Conservation (phyloP, 2,888 invertebrate genomes). For the Parelbella ahira region DNA sequence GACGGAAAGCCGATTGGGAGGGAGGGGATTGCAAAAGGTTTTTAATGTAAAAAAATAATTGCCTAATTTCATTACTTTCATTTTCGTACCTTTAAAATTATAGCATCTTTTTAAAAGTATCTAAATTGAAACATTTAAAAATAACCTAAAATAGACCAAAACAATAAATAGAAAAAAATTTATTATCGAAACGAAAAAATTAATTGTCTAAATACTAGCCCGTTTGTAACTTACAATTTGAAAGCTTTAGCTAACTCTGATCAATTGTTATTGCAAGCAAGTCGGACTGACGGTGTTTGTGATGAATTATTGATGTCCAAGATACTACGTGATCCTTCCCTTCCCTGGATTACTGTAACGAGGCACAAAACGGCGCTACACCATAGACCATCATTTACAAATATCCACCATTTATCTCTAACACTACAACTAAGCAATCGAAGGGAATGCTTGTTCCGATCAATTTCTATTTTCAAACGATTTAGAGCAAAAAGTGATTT, state of each 20-base stretch:
- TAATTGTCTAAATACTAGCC: too few relatives aligned
- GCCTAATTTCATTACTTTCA: too few relatives aligned
- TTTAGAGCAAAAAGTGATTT: conserved; percentile 20
- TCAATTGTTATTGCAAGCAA: conserved; percentile 68
- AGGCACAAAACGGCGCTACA: conserved; percentile 17
- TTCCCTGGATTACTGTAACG: conserved; percentile 34
- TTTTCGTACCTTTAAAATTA: too few relatives aligned
- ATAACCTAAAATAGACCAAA: too few relatives aligned
- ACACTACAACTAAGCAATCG: not conserved
- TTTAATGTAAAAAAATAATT: too few relatives aligned
- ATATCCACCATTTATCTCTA: conserved; percentile 9
- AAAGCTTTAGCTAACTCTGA: conserved; percentile 21
- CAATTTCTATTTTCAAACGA: conserved; percentile 13
- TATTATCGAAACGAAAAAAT: too few relatives aligned
- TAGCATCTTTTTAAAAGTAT: too few relatives aligned
- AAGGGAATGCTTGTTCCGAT: too few relatives aligned
- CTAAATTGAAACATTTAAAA: too few relatives aligned
- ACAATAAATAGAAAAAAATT: too few relatives aligned
- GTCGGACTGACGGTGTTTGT: conserved; percentile 51
- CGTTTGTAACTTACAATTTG: conserved; percentile 10
- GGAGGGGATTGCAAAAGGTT: too few relatives aligned
- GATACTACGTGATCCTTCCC: conserved; percentile 59
- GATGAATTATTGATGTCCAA: conserved; percentile 72
- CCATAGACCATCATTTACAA: conserved; percentile 15
- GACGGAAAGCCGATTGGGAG: too few relatives aligned